These are phyloP conservation scores for Chiroxiphia lanceolata DNA, from an alignment of 2,797 vertebrate genomes.

Conservation along the genomic window DNA sequence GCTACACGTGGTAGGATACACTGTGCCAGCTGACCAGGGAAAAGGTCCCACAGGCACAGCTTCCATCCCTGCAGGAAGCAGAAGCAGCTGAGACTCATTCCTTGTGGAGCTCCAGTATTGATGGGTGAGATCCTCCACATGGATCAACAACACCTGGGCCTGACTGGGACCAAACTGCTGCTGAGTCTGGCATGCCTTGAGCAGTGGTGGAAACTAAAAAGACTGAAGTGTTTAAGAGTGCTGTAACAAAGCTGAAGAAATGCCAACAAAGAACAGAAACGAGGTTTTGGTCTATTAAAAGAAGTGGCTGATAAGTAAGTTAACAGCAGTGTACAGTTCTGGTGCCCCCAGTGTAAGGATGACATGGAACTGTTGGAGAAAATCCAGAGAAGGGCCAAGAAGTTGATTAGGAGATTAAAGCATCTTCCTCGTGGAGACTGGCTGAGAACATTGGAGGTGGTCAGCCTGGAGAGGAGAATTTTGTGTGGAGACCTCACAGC, in stretches of 20 bases:
- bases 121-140: background rate
- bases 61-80: background rate
- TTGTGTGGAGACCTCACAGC: background rate
- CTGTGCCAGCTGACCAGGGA: background rate
- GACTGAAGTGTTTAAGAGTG: background rate
- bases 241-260: background rate
- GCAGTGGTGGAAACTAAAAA: background rate
- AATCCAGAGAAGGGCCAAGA: background rate
- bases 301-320: background rate
- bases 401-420: background rate
- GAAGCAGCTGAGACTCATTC: background rate
- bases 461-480: background rate
- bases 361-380: background rate
- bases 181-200: background rate
- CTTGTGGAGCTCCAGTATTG: background rate
- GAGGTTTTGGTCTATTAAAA: background rate
- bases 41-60: background rate
- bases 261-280: background rate
- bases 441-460: background rate
- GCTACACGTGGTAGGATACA: background rate
- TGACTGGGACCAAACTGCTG: background rate
- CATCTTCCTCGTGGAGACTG: background rate
- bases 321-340: background rate
- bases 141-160: background rate
- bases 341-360: rapidly evolving